phyloP scores from a whole-genome alignment of 2,797 vertebrate species.

The Chloroceryle amazona region DNA sequence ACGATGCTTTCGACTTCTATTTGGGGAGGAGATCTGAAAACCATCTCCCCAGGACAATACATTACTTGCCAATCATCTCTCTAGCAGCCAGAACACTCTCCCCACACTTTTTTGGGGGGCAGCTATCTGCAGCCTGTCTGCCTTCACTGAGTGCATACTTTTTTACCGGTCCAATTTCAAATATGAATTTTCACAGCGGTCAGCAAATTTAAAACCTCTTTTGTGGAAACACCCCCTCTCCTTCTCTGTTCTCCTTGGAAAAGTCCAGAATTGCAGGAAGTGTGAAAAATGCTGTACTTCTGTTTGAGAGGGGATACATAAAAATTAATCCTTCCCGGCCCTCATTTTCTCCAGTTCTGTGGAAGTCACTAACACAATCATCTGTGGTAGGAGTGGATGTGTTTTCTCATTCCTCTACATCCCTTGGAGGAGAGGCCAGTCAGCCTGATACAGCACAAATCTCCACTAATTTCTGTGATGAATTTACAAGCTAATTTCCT shows the following conservation, averaged over 20 bases:
- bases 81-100: background rate
- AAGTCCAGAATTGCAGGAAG: background rate
- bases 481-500: background rate
- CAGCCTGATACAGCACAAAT: background rate
- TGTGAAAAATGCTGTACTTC: background rate
- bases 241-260: background rate
- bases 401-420: background rate
- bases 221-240: background rate
- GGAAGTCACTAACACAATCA: background rate
- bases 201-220: background rate
- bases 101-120: background rate
- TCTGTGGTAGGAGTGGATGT: background rate
- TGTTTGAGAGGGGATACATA: background rate
- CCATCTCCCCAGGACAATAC: constrained; percentile 3
- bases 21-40: background rate
- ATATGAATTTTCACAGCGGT: background rate
- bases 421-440: background rate
- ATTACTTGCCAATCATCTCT: constrained; percentile 16
- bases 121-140: background rate
- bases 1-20: background rate
- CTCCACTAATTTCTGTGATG: background rate
- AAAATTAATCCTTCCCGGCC: background rate
- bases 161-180: background rate
- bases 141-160: background rate
- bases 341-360: background rate